Conservation (phyloP, 2,113 vertebrate species). For the Porphyrio hochstetteri region DNA sequence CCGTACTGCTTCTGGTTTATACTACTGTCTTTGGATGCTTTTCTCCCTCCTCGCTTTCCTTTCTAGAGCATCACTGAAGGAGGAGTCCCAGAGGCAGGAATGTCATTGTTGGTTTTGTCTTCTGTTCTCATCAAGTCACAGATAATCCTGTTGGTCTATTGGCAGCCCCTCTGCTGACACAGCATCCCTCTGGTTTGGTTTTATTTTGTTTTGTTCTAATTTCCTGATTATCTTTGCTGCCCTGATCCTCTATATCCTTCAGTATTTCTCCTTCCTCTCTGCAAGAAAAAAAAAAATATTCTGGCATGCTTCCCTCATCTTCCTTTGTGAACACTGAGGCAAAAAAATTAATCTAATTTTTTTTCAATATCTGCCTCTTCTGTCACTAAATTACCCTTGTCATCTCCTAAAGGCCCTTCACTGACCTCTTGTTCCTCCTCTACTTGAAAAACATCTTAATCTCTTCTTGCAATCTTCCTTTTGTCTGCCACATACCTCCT, state of each 20-base stretch:
- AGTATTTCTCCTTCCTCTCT: conserved; percentile 33
- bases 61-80: not conserved
- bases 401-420: conserved; percentile 50
- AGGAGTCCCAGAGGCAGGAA: not conserved
- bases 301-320: conserved; percentile 42
- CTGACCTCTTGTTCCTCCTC: conserved; percentile 62
- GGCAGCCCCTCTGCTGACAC: conserved; percentile 5
- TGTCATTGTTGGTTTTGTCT: conserved; percentile 45
- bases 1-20: not conserved
- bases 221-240: conserved; percentile 48
- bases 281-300: not conserved
- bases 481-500: conserved; percentile 37
- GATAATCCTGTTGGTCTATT: conserved; percentile 36
- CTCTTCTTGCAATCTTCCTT: conserved; percentile 62
- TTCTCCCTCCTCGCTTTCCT: not conserved
- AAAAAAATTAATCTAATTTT: conserved; percentile 49
- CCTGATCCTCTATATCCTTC: conserved; percentile 42
- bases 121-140: conserved; percentile 16
- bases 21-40: not conserved
- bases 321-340: conserved; percentile 34
- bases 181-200: conserved; percentile 23
- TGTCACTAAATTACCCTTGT: conserved; percentile 60
- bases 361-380: conserved; percentile 50
- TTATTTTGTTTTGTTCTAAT: conserved; percentile 62
- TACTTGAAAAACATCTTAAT: conserved; percentile 65